Evolutionary conservation across 2,113 vertebrate species (phyloP).

Genomic region (Acrocephalus kingi): DNA sequence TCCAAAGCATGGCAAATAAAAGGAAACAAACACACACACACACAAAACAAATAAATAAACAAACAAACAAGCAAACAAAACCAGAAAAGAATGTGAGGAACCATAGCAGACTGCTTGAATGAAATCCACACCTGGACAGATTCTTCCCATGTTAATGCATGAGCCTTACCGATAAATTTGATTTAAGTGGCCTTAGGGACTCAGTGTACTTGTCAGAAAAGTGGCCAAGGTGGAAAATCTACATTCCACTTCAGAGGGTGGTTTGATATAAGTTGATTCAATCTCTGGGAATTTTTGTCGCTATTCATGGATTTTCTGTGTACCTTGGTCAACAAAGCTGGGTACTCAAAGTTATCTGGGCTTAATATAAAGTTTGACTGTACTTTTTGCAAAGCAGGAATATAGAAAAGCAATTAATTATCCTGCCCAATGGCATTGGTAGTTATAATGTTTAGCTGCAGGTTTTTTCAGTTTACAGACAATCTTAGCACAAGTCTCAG

Average conservation of each 20-base stretch:
- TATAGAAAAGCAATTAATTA: neutral
- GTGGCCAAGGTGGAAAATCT: neutral
- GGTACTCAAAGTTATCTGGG: neutral
- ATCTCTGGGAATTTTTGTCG: neutral
- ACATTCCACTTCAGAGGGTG: neutral
- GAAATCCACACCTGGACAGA: neutral
- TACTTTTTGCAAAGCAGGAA: neutral
- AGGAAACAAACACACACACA: neutral
- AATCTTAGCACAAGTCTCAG: neutral
- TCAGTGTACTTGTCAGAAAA: neutral
- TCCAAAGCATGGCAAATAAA: neutral
- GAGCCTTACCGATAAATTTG: neutral
- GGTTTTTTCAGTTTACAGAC: neutral
- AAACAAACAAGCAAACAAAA: too few species aligned
- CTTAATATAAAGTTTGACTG: neutral
- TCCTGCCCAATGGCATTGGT: neutral
- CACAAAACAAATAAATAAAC: neutral
- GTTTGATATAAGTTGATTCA: neutral
- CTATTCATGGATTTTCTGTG: neutral
- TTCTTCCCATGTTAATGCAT: neutral
- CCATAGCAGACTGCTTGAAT: neutral
- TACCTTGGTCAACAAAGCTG: neutral
- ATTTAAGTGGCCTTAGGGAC: neutral
- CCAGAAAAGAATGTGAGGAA: neutral
- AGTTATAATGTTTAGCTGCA: neutral